Evolutionary conservation across 2,797 vertebrate species (phyloP), one percentile per base, ranked within the genome.

Genomic region (Mormyrops boulengeri): DNA sequence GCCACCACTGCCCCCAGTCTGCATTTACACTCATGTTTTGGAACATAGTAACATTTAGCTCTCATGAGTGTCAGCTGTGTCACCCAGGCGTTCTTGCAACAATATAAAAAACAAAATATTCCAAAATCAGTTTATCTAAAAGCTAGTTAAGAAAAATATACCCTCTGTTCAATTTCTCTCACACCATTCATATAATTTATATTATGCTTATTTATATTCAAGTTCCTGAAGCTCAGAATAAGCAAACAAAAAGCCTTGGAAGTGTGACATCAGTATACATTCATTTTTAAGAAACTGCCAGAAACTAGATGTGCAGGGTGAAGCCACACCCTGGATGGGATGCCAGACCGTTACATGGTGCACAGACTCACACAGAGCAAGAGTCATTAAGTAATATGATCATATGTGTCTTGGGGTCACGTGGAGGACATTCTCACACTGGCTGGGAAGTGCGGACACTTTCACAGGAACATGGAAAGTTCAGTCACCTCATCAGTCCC

Each of bases 401-500:
- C 73, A 12, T n/a, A 38, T 44, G 38, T 1, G 2, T 41, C 17
- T 80, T 44, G 17, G 73, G 38, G 38, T 38, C 26, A 34, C 17
- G 66, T 38, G 66, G 66, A 38, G 66, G 30, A 73, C 26, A 4
- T 73, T 38, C n/a, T 60, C 57, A 22, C 55, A 22, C 55, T 7
- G 55, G 19, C 19, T n/a, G 53, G 53, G 53, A 6, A 57, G 53
- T n/a, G 8, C 3, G 2, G 22, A 50, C 84, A 86, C 49, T 55
- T 55, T 50, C 47, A 11, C 4, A 7, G n/a, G 1, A 9, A 85
- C 41, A 5, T 26, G 38, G 22, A 62, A 34, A 52, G 47, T 44
- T 1, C 6, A 52, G 19, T 93, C 90, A 99, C 98, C 98, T 97
- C 97, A 99, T 98, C 12, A 99, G 94, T 11, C 98, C 98, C 22